Base-by-base conservation (phyloP, 2,113 vertebrate genomes). In the Ptilorrhoa leucosticta region DNA sequence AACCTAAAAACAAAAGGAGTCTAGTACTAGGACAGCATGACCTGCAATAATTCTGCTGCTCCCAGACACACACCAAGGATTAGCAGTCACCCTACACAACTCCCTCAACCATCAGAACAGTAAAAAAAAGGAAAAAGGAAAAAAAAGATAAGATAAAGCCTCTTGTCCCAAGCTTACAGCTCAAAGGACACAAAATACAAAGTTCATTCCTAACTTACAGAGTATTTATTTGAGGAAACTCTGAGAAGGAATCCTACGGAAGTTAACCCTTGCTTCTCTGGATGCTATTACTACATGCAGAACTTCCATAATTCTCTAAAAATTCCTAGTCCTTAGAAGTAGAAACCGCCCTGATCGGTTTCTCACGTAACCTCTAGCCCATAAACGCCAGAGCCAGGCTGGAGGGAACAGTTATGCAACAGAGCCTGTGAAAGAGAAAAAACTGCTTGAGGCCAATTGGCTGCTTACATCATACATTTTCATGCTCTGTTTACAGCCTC, bases 381-480 rank as follows among this genome's bases (percentile, higher is more conserved):
- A 70, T 64, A 92, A 94, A 86, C 0, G 0, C 68, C 31, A 37
- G 50, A 93, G 75, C 50, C 75, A 95, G 71, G 48, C 66, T 71
- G 58, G 89, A 92, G 51, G 40, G 76, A 94, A 87, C 90, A 95
- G 83, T 96, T 93, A 96, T 50, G 57, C 92, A 97, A 96, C 72
- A 71, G 56, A 60, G 23, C 24, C 60, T 16, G 28, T 63, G 64
- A 68, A 96, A 93, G 54, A 92, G 31, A 51, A 88, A 82, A 95
- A 95, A 86, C 4, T 26, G 83, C 96, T 90, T 11, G 20, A 90
- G 94, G 94, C 86, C 84, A 92, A 53, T 71, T 96, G 92, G 90
- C 80, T 70, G 77, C 83, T 94, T 92, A 64, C 86, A 93, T 96
- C 64, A 53, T 69, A n/a, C 86, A 89, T 95, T 93, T 96, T 96